Conservation (phyloP, 2,797 vertebrate genomes). For the Moxostoma hubbsi region DNA sequence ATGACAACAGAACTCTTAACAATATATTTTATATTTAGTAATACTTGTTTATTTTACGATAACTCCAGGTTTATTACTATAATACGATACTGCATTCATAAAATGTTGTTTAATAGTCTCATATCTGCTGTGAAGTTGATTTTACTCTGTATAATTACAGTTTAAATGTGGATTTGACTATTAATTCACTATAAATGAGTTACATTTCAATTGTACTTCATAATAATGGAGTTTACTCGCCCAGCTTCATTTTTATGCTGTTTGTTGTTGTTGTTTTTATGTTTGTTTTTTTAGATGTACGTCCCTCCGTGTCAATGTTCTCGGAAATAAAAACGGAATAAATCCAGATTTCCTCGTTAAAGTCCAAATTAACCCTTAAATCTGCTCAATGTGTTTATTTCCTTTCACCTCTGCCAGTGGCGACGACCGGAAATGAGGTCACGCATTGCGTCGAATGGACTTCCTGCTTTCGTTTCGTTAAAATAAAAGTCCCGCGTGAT, state of each 20-base stretch:
- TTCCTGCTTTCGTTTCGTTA: not conserved
- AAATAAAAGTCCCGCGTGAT: no score
- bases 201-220: no score
- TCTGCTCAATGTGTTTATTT: not conserved
- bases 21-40: no score
- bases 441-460: not conserved
- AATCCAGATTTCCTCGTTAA: not conserved
- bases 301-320: not conserved
- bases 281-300: not conserved
- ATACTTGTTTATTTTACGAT: no score
- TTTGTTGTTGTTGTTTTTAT: not conserved
- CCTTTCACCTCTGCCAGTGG: constrained; percentile 26
- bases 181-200: no score
- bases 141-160: no score
- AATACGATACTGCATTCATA: no score
- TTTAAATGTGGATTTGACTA: no score
- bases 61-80: no score
- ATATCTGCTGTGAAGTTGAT: no score
- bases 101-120: no score
- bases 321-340: not conserved
- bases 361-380: not conserved
- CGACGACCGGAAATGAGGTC: constrained; percentile 28
- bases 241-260: not conserved
- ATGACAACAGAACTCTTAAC: no score
- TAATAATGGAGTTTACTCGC: not conserved